A percentile compares a stretch with the other conserved stretches of the same genome.
Conservation (phyloP, 1,140 invertebrate genomes). For the Ceratina calcarata region DNA sequence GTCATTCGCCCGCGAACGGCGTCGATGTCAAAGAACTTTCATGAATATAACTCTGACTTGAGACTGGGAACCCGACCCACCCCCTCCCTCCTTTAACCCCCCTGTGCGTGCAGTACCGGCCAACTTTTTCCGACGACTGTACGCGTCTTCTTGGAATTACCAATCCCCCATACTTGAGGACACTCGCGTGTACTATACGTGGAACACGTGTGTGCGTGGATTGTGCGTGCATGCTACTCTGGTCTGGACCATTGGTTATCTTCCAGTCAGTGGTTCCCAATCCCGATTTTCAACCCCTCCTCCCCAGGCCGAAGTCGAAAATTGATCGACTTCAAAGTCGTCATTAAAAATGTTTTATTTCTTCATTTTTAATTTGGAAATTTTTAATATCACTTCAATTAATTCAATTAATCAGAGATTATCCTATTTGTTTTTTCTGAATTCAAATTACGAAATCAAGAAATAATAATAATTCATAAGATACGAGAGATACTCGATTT, state of each 20-base stretch:
- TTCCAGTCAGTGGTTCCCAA: constrained; percentile 67
- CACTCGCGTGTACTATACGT: constrained; percentile 21
- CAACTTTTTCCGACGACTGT: constrained; percentile 76
- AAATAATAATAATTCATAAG: too few species aligned
- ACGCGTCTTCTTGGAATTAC: constrained; percentile 76
- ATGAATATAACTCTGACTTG: constrained; percentile 59
- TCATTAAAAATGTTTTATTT: too few species aligned
- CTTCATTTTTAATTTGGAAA: too few species aligned
- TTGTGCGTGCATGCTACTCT: constrained; percentile 42
- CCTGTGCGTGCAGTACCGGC: constrained; percentile 30
- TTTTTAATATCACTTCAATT: too few species aligned
- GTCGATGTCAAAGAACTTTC: constrained; percentile 71
- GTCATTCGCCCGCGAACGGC: constrained; percentile 50
- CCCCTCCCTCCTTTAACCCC: constrained; percentile 40
- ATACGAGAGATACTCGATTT: too few species aligned
- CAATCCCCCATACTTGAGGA: constrained; percentile 62
- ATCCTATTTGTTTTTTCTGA: too few species aligned
- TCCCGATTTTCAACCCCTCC: not conserved
- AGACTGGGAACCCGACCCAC: constrained; percentile 55
- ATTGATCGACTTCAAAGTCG: too few species aligned
- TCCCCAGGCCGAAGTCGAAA: too few species aligned
- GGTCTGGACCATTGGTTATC: constrained; percentile 68
- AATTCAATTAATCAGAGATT: too few species aligned
- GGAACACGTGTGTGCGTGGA: constrained; percentile 26
- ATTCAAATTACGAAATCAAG: too few species aligned